Evolutionary conservation across 2,888 invertebrate species (phyloP).

Genomic region (Oscheius sp.): DNA sequence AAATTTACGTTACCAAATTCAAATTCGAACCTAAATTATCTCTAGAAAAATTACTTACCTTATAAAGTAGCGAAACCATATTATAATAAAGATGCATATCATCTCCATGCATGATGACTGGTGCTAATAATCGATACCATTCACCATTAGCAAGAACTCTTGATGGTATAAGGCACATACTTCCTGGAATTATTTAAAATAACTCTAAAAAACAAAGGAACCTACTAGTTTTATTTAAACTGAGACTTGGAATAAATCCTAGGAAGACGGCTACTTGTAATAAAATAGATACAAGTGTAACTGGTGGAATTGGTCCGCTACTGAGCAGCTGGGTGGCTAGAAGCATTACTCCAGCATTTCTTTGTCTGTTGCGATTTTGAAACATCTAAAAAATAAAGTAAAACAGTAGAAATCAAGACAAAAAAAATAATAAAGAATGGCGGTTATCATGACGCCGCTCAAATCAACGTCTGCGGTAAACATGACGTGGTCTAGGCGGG

Average conservation of each 20-base stretch:
- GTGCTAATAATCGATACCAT: conserved; percentile 76
- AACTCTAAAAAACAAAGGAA: not conserved
- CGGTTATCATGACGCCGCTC: not conserved
- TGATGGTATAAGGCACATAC: conserved; percentile 39
- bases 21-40: not conserved
- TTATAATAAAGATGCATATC: conserved; percentile 81
- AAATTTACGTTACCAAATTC: no score
- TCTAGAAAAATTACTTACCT: conserved; percentile 62
- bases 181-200: conserved; percentile 20
- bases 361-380: conserved; percentile 33
- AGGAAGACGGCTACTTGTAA: conserved; percentile 41
- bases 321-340: conserved; percentile 39
- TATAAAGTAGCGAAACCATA: conserved; percentile 79
- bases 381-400: conserved; percentile 30
- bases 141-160: conserved; percentile 65
- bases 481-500: conserved; percentile 24
- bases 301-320: conserved; percentile 44
- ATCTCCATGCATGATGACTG: conserved; percentile 79
- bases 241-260: conserved; percentile 40
- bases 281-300: conserved; percentile 37
- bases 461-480: not conserved
- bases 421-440: not conserved
- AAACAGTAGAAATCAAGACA: not conserved
- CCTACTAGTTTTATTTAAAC: conserved; percentile 39
- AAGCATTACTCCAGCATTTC: conserved; percentile 40